These are phyloP conservation scores for Mionectes olivaceus DNA, from an alignment of 2,797 vertebrate genomes.

Conservation along the genomic window DNA sequence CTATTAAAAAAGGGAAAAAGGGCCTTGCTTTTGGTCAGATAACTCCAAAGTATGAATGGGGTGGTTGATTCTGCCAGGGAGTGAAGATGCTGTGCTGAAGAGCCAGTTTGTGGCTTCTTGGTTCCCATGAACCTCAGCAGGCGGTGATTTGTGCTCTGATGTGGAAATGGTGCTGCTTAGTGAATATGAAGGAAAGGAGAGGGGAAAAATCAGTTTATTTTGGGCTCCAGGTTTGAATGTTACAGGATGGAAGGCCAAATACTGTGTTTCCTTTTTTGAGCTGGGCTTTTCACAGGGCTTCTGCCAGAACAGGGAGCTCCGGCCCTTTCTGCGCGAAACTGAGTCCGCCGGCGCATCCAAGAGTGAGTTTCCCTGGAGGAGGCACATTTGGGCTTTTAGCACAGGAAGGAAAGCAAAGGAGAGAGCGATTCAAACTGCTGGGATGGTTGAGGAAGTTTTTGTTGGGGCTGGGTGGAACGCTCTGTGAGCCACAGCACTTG, in stretches of 20 bases:
- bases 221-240: background rate
- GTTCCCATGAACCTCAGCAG: accelerated
- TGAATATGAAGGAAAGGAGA: background rate
- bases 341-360: background rate
- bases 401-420: background rate
- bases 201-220: background rate
- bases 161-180: accelerated
- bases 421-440: background rate
- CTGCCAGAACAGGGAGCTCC: background rate
- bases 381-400: background rate
- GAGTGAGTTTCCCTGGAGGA: background rate
- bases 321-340: background rate
- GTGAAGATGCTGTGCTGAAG: background rate
- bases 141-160: background rate
- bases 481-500: background rate
- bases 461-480: background rate
- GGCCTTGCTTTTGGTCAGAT: background rate
- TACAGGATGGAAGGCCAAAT: background rate
- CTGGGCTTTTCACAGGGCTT: accelerated
- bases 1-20: background rate
- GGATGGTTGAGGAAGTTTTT: conserved; percentile 7
- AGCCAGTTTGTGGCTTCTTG: background rate
- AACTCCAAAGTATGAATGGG: accelerated
- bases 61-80: background rate
- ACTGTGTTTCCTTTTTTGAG: background rate